Percentiles rank a stretch among this genome's conserved stretches.
Evolutionary conservation across 92 coral and sea anemone genomes (phyloP).

Genomic region (Chrysogorgia sp.): DNA sequence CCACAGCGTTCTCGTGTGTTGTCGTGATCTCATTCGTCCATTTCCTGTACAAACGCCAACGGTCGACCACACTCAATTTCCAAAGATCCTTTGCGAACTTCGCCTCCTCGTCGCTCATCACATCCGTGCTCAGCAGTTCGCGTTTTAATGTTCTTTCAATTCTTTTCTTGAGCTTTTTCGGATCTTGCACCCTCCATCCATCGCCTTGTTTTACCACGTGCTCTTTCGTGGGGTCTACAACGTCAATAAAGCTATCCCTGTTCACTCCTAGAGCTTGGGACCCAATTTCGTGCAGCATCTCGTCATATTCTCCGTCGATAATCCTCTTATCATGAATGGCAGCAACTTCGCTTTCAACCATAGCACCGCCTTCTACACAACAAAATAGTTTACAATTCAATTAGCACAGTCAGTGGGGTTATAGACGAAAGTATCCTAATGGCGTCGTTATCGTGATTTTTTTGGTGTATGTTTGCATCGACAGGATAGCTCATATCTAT

Average conservation of each 20-base stretch:
- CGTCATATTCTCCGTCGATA: conserved; percentile 70
- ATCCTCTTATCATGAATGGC: conserved; percentile 69
- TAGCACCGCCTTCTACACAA: conserved; percentile 41
- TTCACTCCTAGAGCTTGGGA: neutral
- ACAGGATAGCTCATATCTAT: too few species aligned
- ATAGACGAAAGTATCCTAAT: too few species aligned
- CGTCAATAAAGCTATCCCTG: conserved; percentile 7
- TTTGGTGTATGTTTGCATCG: too few species aligned
- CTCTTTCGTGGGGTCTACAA: conserved; percentile 6
- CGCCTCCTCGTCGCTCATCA: conserved; percentile 72
- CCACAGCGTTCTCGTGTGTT: conserved; percentile 59
- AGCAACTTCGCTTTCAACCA: conserved; percentile 58
- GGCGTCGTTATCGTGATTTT: too few species aligned
- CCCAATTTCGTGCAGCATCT: conserved; percentile 46
- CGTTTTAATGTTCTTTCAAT: conserved; percentile 54
- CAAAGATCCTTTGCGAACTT: conserved; percentile 62
- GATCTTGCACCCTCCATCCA: conserved; percentile 67
- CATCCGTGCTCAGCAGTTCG: conserved; percentile 70
- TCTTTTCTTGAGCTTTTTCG: conserved; percentile 35
- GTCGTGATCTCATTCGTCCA: conserved; percentile 66
- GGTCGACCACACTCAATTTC: conserved; percentile 57
- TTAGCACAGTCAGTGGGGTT: too few species aligned
- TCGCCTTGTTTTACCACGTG: conserved; percentile 11
- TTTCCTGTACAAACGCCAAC: conserved; percentile 92
- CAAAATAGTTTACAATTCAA: neutral